Evolutionary conservation across 2,797 vertebrate species (phyloP), one percentile per base, ranked within the genome.

Genomic region (Takifugu ocellatus): DNA sequence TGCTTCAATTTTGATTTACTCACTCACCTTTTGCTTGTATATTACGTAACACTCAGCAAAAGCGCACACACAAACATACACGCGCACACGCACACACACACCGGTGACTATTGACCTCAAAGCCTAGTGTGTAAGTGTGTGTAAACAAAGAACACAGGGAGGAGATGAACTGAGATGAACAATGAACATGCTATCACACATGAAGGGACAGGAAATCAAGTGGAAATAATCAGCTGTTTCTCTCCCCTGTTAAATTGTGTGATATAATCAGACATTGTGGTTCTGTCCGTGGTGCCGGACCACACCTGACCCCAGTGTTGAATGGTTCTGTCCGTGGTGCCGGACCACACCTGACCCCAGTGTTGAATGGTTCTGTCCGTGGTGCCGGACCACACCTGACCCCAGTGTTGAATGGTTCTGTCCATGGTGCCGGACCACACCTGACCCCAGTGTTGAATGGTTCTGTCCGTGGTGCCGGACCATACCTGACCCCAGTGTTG

Each of bases 11-110:
- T 33, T 39, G 12, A 39, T 39, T 39, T 10, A 12, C 36, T 39
- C 12, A 33, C 7, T 5, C 31, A 39, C 17, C 26, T 51, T 61
- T 48, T 42, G 9, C 33, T 33, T 11, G 8, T 33, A 14, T 49
- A 50, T 81, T 74, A 63, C 25, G 25, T 78, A 82, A 82, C 46
- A 44, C 49, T 58, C 42, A 56, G 44, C 44, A 43, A 48, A 24
- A 53, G 31, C 24, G 42, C 3, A 21, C 59, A 39, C 39, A 16
- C n/a, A 15, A 2, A 58, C 25, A 55, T n/a, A 49, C 24, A 7
- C 21, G 21, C 21, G 31, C 25, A 45, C 3, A 21, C 59, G 31
- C 39, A 16, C n/a, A 15, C 3, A 49, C 24, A 7, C 21, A 21
- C 21, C 21, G 21, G 21, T 3, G 2, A 46, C 6, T 14, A 8